Percentiles rank a stretch among this genome's conserved stretches.
Evolutionary conservation across 2,113 vertebrate species (phyloP).

Genomic region (Alexandromys fortis): DNA sequence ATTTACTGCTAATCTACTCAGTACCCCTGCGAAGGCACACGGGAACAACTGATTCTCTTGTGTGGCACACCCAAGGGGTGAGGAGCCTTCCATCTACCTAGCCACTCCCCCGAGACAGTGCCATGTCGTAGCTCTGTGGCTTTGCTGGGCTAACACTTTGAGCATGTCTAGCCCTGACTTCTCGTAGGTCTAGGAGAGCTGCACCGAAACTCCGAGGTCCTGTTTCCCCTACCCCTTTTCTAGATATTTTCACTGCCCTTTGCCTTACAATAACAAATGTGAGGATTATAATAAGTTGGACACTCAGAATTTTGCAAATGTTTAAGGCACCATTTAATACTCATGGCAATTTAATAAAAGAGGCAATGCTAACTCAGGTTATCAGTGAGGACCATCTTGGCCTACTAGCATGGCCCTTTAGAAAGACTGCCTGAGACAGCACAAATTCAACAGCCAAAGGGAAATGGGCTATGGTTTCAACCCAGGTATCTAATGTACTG

Average conservation of each 20-base stretch:
- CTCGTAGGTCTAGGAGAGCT: background rate
- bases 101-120: too few relatives aligned
- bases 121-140: background rate
- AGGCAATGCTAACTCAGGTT: background rate
- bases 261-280: background rate
- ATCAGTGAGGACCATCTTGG: background rate
- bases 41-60: background rate
- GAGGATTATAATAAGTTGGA: background rate
- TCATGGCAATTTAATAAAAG: background rate
- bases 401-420: background rate
- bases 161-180: background rate
- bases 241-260: background rate
- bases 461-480: background rate
- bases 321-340: background rate
- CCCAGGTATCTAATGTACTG: background rate
- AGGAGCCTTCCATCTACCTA: background rate
- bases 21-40: background rate
- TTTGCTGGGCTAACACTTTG: background rate
- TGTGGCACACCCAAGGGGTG: too few relatives aligned
- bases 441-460: background rate
- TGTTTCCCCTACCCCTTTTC: background rate
- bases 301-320: conserved; percentile 26
- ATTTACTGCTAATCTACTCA: background rate
- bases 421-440: background rate
- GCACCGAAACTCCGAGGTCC: background rate